phyloP scores from a whole-genome alignment of 2,797 vertebrate species.

The Enteromius radiatus region DNA sequence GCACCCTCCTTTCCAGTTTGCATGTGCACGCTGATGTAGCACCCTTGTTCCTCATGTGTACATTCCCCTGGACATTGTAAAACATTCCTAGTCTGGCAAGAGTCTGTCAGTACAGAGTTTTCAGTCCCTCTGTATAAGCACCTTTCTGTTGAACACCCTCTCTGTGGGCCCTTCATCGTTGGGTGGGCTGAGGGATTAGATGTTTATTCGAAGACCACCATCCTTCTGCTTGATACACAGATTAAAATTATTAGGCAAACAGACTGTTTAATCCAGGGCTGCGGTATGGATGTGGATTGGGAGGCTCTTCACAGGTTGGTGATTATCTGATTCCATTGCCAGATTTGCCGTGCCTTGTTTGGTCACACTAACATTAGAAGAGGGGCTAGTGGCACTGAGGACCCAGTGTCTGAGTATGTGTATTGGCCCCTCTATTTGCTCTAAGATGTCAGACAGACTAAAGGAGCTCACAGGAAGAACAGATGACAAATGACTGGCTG shows the following conservation, averaged over 20 bases:
- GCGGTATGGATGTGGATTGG: constrained; percentile 88
- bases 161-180: constrained; percentile 13
- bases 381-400: constrained; percentile 75
- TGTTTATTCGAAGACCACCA: constrained; percentile 85
- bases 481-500: constrained; percentile 81
- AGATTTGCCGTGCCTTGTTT: constrained; percentile 85
- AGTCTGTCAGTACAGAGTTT: constrained; percentile 65
- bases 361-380: constrained; percentile 90
- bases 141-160: constrained; percentile 42
- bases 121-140: constrained; percentile 55
- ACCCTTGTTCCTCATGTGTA: constrained; percentile 71
- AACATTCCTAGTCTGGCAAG: constrained; percentile 72
- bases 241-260: constrained; percentile 90
- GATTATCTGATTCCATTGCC: constrained; percentile 87
- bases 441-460: constrained; percentile 82
- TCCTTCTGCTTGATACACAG: constrained; percentile 77
- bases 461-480: constrained; percentile 79
- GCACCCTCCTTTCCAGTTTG: constrained; percentile 24
- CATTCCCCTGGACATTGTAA: constrained; percentile 78
- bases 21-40: constrained; percentile 53
- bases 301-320: constrained; percentile 86
- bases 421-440: constrained; percentile 83
- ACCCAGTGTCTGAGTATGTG: constrained; percentile 80
- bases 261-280: constrained; percentile 78
- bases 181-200: constrained; percentile 62